Percentiles rank a stretch among this genome's conserved stretches.
Conservation (phyloP, 2,113 vertebrate species). For the Nycticorax nycticorax region DNA sequence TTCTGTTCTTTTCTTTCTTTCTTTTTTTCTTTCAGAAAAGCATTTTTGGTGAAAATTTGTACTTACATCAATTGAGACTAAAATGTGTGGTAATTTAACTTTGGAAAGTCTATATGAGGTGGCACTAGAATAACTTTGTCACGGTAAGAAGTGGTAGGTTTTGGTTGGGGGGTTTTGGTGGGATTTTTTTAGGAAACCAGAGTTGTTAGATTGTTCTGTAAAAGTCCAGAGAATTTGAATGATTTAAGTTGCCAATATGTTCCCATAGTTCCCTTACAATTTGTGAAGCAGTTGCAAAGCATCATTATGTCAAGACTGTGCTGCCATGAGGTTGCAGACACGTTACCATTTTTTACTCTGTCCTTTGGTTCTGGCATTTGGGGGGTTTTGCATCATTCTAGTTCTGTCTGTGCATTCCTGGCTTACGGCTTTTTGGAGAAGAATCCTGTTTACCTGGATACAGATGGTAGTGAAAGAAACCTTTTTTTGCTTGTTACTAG, state of each 20-base stretch:
- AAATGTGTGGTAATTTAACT: not conserved
- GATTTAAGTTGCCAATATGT: not conserved
- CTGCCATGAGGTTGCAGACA: not conserved
- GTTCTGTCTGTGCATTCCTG: not conserved
- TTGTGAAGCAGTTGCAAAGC: not conserved
- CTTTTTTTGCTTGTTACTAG: not conserved
- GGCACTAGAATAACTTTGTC: not conserved
- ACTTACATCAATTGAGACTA: not conserved
- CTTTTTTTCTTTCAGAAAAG: not conserved
- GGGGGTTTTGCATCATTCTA: not conserved
- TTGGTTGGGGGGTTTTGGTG: not conserved
- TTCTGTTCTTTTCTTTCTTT: not conserved
- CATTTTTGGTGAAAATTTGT: not conserved
- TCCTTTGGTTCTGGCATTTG: not conserved
- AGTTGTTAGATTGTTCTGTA: not conserved
- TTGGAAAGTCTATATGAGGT: not conserved
- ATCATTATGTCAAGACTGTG: not conserved
- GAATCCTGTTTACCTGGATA: not conserved
- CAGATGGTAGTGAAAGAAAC: not conserved
- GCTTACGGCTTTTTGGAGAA: not conserved
- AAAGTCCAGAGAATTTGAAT: not conserved
- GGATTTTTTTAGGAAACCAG: not conserved
- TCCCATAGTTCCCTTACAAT: not conserved
- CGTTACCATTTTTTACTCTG: accelerated
- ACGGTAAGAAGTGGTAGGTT: not conserved